A percentile compares a stretch with the other conserved stretches of the same genome.
Evolutionary conservation across 1,140 invertebrate genomes (phyloP).

Genomic region (Calliopsis andreniformis): DNA sequence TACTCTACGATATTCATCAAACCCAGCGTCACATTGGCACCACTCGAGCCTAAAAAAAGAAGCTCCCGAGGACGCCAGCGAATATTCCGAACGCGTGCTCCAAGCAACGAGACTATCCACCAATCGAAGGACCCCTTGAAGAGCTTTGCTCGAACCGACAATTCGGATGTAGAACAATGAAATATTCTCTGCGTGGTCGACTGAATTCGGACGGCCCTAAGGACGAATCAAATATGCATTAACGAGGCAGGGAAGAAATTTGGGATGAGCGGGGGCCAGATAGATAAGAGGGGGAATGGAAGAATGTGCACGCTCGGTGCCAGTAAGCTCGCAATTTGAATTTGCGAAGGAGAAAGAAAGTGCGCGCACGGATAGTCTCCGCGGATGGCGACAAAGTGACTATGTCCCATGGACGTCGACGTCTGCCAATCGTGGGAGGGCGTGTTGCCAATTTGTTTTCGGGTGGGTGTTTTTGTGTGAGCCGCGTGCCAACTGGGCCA

Average conservation of each 20-base stretch:
- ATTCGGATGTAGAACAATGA: too few species aligned
- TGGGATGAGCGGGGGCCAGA: not conserved
- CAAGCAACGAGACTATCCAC: not conserved
- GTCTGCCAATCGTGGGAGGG: constrained; percentile 61
- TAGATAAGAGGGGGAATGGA: too few species aligned
- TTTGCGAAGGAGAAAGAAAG: not conserved
- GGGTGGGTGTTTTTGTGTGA: constrained; percentile 58
- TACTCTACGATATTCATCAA: too few species aligned
- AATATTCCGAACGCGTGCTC: not conserved
- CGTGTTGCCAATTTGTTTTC: constrained; percentile 67
- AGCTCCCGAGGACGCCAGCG: not conserved
- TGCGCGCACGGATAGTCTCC: constrained; percentile 5
- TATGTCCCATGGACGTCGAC: constrained; percentile 43
- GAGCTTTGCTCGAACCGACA: too few species aligned
- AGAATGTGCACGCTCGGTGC: not conserved
- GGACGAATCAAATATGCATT: constrained; percentile 10
- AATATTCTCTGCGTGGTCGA: too few species aligned
- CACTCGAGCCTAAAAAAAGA: not conserved
- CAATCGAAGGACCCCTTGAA: too few species aligned
- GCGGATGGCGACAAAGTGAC: constrained; percentile 44
- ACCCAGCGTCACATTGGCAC: not conserved
- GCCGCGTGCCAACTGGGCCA: constrained; percentile 76
- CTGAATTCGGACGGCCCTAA: not conserved
- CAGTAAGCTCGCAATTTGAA: constrained; percentile 6
- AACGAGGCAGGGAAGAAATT: not conserved